Base-by-base conservation (phyloP, 2,113 vertebrate genomes). In the Spea bombifrons region DNA sequence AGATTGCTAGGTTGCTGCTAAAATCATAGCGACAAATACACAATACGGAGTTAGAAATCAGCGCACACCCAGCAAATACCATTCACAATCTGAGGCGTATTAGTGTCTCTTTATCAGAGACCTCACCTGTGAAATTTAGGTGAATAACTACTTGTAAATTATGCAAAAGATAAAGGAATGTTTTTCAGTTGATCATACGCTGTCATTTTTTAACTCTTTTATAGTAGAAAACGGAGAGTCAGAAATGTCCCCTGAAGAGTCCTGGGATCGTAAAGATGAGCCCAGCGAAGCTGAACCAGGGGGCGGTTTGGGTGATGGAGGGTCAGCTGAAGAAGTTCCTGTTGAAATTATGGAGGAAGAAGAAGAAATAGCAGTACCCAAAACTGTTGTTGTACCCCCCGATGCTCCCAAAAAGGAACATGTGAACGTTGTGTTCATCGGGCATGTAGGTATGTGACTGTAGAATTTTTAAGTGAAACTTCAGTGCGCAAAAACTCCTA, bases 371-470 rank as follows among this genome's bases (percentile, higher is more conserved):
- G 93, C 93, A 9, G 85, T 89, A 82, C 96, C 93, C 0, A 99
- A 98, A 88, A 93, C 95, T 68, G 91, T 93, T 57, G 91, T 94
- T 13, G 89, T 91, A 3, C 93, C 87, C 0, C 95, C 96, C 15
- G 94, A 97, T 8, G 97, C 97, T 68, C 97, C 97, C 6, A 99
- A 97, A 82, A 99, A 99, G 82, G 96, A 99, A 71, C 97, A 99
- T 0, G 97, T 99, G 75, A 99, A 99, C 47, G 97, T 98, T 70
- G 97, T 99, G 48, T 99, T 99, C 90, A 99, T 99, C 55, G 97
- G 97, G 59, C 97, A 99, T 0, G 97, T 99, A 66, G 97, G 97
- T 99, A 81, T 86, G 97, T 91, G 30, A 30, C 30, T 30, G 1
- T 30, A 30, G 30, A 30, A 30, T 30, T 30, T 30, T 30, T 30